phyloP scores from a whole-genome alignment of 2,888 invertebrate genomes.

The Phalera bucephala region DNA sequence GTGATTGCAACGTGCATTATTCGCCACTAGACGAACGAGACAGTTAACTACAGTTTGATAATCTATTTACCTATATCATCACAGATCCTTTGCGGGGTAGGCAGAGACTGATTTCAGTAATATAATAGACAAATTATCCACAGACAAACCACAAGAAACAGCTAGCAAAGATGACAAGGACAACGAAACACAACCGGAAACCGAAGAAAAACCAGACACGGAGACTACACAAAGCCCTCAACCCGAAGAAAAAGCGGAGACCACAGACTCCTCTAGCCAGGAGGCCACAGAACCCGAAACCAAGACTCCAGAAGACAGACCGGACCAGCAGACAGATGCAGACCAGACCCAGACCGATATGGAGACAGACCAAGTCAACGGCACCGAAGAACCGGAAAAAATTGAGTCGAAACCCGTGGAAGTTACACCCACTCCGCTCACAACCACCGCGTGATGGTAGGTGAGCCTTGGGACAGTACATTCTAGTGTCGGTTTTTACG shows the following conservation, averaged over 20 bases:
- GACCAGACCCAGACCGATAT: conserved; percentile 11
- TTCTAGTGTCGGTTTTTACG: conserved; percentile 29
- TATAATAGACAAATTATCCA: neutral
- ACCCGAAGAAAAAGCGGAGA: conserved; percentile 46
- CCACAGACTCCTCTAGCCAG: conserved; percentile 62
- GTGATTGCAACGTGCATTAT: too few relatives aligned
- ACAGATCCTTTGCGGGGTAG: too few relatives aligned
- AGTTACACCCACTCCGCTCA: conserved; percentile 35
- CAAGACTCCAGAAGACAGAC: conserved; percentile 23
- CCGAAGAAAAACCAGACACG: conserved; percentile 32
- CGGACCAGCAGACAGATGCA: too few relatives aligned
- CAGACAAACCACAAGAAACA: conserved; percentile 43
- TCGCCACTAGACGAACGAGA: too few relatives aligned
- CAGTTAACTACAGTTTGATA: too few relatives aligned
- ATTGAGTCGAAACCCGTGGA: conserved; percentile 46
- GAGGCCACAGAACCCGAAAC: conserved; percentile 45
- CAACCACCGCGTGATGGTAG: conserved; percentile 61
- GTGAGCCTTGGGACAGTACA: conserved; percentile 11
- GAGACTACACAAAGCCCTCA: conserved; percentile 36
- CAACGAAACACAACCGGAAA: conserved; percentile 23
- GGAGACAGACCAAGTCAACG: conserved; percentile 45
- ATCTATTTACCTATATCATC: too few relatives aligned
- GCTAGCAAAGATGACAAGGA: conserved; percentile 24
- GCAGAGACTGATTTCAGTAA: too few relatives aligned
- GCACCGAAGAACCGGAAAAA: conserved; percentile 35